Conservation (phyloP, 2,113 vertebrate species). For the Anser brachyrhynchus region DNA sequence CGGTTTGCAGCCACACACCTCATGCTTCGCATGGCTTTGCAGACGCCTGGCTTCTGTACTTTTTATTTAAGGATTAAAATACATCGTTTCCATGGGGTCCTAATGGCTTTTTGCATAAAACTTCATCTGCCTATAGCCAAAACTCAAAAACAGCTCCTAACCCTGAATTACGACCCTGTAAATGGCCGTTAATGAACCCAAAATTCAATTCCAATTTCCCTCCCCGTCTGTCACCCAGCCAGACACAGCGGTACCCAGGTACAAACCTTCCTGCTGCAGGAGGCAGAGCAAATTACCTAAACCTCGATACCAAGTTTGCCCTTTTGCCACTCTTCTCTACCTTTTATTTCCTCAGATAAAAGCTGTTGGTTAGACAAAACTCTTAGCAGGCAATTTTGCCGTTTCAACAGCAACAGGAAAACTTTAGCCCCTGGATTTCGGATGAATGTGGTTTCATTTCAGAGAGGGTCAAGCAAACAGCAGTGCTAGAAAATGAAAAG, state of each 20-base stretch:
- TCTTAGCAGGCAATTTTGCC: background rate
- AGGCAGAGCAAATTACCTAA: background rate
- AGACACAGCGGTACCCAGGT: background rate
- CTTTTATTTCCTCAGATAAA: background rate
- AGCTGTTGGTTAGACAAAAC: background rate
- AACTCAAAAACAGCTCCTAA: background rate
- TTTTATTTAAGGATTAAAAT: background rate
- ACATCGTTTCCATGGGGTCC: background rate
- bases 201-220: background rate
- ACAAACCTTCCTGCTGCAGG: background rate
- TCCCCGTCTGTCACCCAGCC: background rate
- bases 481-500: background rate
- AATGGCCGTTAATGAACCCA: background rate
- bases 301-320: background rate
- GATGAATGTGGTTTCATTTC: background rate
- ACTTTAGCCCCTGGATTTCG: background rate
- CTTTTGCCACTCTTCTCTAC: background rate
- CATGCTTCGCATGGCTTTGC: background rate
- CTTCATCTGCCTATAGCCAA: background rate
- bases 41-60: background rate
- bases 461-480: background rate
- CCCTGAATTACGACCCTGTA: background rate
- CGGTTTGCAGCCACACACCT: background rate
- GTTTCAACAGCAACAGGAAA: background rate
- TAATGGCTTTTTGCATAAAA: background rate